These are phyloP conservation scores for Troides aeacus DNA, from an alignment of 2,888 invertebrate genomes.

Conservation along the genomic window DNA sequence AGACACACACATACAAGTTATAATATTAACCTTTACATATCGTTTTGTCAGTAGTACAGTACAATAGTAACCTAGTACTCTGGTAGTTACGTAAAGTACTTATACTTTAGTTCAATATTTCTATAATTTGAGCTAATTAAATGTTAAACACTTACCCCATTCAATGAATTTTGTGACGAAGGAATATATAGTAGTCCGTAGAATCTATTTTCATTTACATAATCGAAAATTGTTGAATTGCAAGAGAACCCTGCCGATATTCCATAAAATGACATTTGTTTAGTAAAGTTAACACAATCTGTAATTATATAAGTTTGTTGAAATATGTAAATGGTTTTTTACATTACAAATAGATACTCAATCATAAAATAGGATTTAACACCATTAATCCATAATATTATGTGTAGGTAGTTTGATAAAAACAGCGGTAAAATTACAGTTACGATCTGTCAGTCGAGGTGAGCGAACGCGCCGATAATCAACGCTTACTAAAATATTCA, in stretches of 20 bases:
- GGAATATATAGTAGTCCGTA: conserved; percentile 57
- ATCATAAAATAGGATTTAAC: neutral
- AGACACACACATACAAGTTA: no score
- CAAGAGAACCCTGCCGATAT: conserved; percentile 49
- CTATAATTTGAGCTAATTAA: neutral
- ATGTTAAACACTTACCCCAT: conserved; percentile 36
- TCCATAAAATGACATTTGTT: conserved; percentile 45
- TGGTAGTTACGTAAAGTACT: no score
- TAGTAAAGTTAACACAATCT: conserved; percentile 53
- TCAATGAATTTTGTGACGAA: conserved; percentile 35
- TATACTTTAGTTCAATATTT: neutral
- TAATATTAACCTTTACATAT: no score
- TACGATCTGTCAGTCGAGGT: no score
- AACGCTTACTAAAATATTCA: no score
- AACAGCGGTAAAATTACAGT: no score
- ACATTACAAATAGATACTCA: neutral
- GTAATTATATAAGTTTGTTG: conserved; percentile 15
- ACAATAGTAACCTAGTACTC: no score
- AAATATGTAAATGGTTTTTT: neutral
- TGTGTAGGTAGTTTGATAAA: no score
- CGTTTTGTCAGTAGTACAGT: no score
- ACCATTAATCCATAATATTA: no score
- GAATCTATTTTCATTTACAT: conserved; percentile 37
- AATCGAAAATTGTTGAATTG: conserved; percentile 39
- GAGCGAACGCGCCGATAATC: no score